phyloP scores from a whole-genome alignment of 2,797 vertebrate genomes.

The Etheostoma perlongum region DNA sequence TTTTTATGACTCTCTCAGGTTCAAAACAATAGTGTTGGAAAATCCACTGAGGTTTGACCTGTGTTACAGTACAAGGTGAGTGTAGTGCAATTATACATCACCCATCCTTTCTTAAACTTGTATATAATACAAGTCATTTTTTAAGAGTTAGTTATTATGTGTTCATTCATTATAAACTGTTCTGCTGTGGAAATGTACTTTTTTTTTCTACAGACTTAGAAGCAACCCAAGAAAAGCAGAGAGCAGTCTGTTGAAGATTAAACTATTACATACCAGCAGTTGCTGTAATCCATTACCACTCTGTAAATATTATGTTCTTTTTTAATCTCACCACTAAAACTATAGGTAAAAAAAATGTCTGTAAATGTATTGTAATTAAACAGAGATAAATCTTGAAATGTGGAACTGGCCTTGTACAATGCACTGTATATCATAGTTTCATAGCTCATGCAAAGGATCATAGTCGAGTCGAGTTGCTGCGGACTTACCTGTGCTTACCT shows the following conservation, averaged over 20 bases:
- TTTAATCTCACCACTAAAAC: constrained; percentile 50
- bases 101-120: background rate
- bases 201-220: constrained; percentile 50
- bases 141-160: background rate
- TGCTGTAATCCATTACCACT: constrained; percentile 56
- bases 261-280: constrained; percentile 26
- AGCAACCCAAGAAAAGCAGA: background rate
- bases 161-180: background rate
- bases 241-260: constrained; percentile 20
- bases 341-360: constrained; percentile 12
- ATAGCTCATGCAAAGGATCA: constrained; percentile 21
- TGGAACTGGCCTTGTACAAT: constrained; percentile 18
- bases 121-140: background rate
- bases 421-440: constrained; percentile 32
- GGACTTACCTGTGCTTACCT: constrained; percentile 8
- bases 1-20: constrained; percentile 60
- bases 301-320: constrained; percentile 55
- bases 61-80: constrained; percentile 43
- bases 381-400: constrained; percentile 6
- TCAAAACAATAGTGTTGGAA: constrained; percentile 64
- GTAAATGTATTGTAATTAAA: constrained; percentile 30
- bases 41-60: constrained; percentile 84
- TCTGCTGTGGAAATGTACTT: background rate
- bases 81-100: background rate
- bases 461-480: background rate